Percentiles rank a stretch among this genome's conserved stretches.
phyloP scores from a whole-genome alignment of 2,888 invertebrate genomes.

The Eilema sororculum region DNA sequence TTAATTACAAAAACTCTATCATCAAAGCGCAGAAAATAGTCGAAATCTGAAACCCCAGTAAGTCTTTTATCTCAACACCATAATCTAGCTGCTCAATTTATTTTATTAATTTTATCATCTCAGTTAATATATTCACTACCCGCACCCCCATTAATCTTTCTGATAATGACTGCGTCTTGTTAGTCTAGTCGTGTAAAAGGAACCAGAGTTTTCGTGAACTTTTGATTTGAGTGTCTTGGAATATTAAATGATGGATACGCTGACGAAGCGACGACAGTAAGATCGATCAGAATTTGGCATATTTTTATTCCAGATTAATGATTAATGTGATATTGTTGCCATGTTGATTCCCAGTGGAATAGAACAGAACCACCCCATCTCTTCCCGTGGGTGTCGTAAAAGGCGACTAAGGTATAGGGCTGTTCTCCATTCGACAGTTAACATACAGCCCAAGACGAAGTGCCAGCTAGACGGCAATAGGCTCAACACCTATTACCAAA shows the following conservation, averaged over 20 bases:
- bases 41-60: background rate
- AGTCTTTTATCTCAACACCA: background rate
- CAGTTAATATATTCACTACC: constrained; percentile 3
- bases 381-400: no score
- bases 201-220: constrained; percentile 9
- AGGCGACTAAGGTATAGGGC: no score
- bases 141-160: constrained; percentile 12
- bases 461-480: no score
- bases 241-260: background rate
- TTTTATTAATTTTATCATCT: constrained; percentile 1
- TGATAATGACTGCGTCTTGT: constrained; percentile 12
- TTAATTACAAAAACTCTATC: background rate
- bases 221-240: background rate
- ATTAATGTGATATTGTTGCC: no score
- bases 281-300: background rate
- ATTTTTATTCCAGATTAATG: background rate
- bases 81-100: constrained; percentile 4
- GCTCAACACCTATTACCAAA: no score
- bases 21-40: background rate
- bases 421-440: no score
- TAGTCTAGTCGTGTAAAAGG: constrained; percentile 10
- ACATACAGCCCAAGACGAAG: no score
- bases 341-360: no score
- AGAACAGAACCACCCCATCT: no score
- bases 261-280: background rate